Evolutionary conservation across 2,113 vertebrate species (phyloP).

Genomic region (Paramormyrops kingsleyae): DNA sequence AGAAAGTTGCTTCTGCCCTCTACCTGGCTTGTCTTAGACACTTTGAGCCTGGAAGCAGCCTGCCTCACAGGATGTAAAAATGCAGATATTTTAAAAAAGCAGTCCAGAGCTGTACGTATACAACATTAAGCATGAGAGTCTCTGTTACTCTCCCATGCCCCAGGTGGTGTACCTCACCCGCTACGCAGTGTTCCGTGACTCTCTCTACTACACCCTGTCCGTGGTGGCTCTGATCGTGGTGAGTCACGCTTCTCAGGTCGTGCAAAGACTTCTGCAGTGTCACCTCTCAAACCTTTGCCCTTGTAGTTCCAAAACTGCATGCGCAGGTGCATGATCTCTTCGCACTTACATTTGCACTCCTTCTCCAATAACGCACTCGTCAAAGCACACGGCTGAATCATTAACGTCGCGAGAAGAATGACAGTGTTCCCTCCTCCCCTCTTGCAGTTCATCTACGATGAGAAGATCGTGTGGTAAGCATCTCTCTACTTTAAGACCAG

Average conservation of each 20-base stretch:
- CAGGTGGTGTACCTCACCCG: slow-evolving; percentile 79
- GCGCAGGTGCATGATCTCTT: background rate
- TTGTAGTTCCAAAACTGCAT: background rate
- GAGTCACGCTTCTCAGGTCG: slow-evolving; percentile 46
- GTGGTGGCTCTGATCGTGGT: slow-evolving; percentile 77
- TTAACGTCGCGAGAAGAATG: background rate
- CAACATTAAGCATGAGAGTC: background rate
- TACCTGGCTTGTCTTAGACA: background rate
- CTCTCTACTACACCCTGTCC: slow-evolving; percentile 73
- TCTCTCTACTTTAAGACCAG: background rate
- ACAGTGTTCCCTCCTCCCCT: background rate
- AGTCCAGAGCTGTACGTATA: background rate
- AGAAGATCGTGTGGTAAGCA: slow-evolving; percentile 80
- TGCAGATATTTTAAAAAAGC: background rate
- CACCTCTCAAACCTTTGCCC: background rate
- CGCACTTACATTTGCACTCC: background rate
- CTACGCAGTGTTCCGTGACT: slow-evolving; percentile 80
- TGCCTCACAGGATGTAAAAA: background rate
- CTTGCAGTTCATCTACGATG: slow-evolving; percentile 81
- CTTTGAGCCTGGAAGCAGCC: background rate
- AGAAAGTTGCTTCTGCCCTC: background rate
- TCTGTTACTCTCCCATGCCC: slow-evolving; percentile 7
- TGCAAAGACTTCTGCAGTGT: background rate
- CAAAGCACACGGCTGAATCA: background rate
- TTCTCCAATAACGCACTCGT: background rate